Evolutionary conservation across 2,888 invertebrate species (phyloP).

Genomic region (Epirrhoe tristata): DNA sequence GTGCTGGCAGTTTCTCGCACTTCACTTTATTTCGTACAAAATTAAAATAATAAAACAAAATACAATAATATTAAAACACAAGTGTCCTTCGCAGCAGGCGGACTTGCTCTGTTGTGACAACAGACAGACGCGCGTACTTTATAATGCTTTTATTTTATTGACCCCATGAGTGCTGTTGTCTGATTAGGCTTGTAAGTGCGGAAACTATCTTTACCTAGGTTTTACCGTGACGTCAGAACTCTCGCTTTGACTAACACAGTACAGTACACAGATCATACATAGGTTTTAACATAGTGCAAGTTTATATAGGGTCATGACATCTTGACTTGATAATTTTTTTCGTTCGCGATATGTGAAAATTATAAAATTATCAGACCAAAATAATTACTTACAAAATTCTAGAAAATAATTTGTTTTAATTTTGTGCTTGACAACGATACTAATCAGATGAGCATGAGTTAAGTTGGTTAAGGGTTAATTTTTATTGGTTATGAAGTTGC

Average conservation of each 20-base stretch:
- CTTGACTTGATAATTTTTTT: no score
- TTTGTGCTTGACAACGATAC: no score
- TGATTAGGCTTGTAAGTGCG: conserved; percentile 10
- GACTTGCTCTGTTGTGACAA: conserved; percentile 66
- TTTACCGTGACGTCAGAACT: conserved; percentile 6
- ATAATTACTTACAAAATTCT: no score
- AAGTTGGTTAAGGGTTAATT: no score
- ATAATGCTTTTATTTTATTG: conserved; percentile 24
- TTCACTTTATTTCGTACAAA: conserved; percentile 7
- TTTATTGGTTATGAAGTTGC: no score
- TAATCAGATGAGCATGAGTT: no score
- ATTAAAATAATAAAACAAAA: neutral
- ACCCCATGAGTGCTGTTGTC: conserved; percentile 26
- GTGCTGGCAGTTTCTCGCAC: conserved; percentile 2
- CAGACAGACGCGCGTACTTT: conserved; percentile 41
- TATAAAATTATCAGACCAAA: no score
- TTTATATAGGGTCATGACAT: no score
- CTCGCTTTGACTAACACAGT: neutral
- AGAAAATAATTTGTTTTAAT: no score
- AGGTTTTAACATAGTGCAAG: neutral
- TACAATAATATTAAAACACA: conserved; percentile 40
- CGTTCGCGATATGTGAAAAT: no score
- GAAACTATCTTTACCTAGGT: conserved; percentile 23
- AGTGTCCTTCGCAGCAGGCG: conserved; percentile 57
- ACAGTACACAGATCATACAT: neutral